Evolutionary conservation across 2,888 invertebrate species (phyloP), one percentile per base, ranked within the genome.

Genomic region (Lottia gigantea): DNA sequence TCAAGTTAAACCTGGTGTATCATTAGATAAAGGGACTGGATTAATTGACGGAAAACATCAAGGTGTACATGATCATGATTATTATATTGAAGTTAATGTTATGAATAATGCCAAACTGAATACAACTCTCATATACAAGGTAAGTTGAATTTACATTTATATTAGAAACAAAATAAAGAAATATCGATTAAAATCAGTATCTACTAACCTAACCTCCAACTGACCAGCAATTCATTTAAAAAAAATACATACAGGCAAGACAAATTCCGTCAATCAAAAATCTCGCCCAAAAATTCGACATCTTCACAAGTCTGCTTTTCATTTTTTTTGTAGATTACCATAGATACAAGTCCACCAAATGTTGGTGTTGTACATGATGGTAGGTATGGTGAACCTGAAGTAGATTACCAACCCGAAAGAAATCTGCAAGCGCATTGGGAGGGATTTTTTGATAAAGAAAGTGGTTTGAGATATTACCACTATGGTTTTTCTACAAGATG

Each of bases 401-500:
- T 80, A 15, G 83, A 83, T 68, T 82, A 72, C 66, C 82, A 82
- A 65, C 73, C 73, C 65, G 68, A 70, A 49, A 40, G 64, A 8
- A 65, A 46, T 16, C 66, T 82, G 3, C 64, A 72, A 19, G 80
- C 78, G 0, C 71, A 82, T 68, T 83, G 83, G 83, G 74, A 75
- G 49, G 83, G 79, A 0, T 83, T 82, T 71, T 82, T 83, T 71
- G 83, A 83, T 71, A 74, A 75, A 65, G 83, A 82, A 70, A 81
- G 81, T 71, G 80, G 80, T 11, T 74, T 83, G 12, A 69, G 68
- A 66, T 80, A 78, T 64, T 83, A 83, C 62, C 74, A 78, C 64
- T 82, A 79, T 67, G 75, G 73, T 7, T 79, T 79, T 64, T 64
- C 67, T 3, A 70, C 66, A 8, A 19, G 26, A 12, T 82, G 81